phyloP scores from a whole-genome alignment of 2,797 vertebrate genomes.

The Trematomus bernacchii region DNA sequence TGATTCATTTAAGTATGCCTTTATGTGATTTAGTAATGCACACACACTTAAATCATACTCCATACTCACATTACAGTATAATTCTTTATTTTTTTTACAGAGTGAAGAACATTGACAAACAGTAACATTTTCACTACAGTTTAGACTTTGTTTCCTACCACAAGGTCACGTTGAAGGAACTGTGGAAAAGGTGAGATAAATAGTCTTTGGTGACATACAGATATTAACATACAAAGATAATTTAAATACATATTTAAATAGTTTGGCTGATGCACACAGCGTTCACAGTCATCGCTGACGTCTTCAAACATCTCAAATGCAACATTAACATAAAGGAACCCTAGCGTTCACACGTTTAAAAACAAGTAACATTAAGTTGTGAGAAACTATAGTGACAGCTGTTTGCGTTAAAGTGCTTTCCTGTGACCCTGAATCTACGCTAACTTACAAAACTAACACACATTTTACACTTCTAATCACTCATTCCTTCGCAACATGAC shows the following conservation, averaged over 20 bases:
- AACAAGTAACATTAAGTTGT: constrained; percentile 73
- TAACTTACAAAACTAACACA: constrained; percentile 37
- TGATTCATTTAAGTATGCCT: not conserved
- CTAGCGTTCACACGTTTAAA: constrained; percentile 64
- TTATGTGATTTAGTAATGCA: constrained; percentile 1
- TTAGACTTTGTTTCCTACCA: constrained; percentile 44
- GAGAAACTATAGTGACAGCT: constrained; percentile 45
- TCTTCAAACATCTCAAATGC: constrained; percentile 70
- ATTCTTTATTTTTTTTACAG: constrained; percentile 82
- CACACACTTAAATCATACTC: constrained; percentile 61
- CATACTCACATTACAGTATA: constrained; percentile 60
- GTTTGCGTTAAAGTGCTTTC: constrained; percentile 83
- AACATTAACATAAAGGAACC: constrained; percentile 65
- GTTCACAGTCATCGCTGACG: constrained; percentile 56
- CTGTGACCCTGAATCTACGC: constrained; percentile 51
- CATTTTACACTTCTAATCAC: constrained; percentile 1
- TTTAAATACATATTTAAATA: constrained; percentile 86
- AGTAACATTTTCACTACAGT: constrained; percentile 74
- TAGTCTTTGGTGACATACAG: constrained; percentile 82
- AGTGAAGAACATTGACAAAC: constrained; percentile 68
- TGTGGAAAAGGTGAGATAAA: constrained; percentile 74
- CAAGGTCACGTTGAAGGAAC: constrained; percentile 44
- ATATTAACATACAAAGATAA: constrained; percentile 82
- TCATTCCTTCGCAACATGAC: constrained; percentile 33
- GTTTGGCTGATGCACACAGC: constrained; percentile 54